Conservation (phyloP, 2,113 vertebrate species). For the Pholis gunnellus region DNA sequence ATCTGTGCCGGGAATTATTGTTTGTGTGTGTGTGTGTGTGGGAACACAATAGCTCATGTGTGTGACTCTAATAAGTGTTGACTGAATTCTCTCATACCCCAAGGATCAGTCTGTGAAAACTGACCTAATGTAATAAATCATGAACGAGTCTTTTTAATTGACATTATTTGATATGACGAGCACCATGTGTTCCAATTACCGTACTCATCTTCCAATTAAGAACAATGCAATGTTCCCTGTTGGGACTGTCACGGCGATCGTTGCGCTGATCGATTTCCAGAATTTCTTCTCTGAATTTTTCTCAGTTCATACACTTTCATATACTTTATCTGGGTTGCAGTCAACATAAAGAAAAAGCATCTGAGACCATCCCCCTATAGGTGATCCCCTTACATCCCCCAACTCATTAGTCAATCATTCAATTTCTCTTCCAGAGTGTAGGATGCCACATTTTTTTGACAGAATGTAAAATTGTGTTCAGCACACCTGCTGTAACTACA, state of each 20-base stretch:
- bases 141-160: slow-evolving; percentile 74
- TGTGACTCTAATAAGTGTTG: slow-evolving; percentile 49
- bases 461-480: slow-evolving; percentile 33
- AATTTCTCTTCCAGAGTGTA: neutral
- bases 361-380: neutral
- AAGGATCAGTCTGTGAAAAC: slow-evolving; percentile 65
- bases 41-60: slow-evolving; percentile 12
- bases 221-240: slow-evolving; percentile 44
- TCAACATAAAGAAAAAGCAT: neutral
- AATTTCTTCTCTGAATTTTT: neutral
- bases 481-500: slow-evolving; percentile 38
- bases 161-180: slow-evolving; percentile 72
- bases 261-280: slow-evolving; percentile 40
- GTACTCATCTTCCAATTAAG: slow-evolving; percentile 69
- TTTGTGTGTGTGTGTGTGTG: slow-evolving; percentile 4
- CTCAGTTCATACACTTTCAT: neutral
- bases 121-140: slow-evolving; percentile 74
- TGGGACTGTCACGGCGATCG: slow-evolving; percentile 47
- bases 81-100: slow-evolving; percentile 46
- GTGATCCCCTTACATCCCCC: no score
- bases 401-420: no score
- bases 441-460: slow-evolving; percentile 23
- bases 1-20: neutral
- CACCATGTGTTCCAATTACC: slow-evolving; percentile 74
- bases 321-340: neutral